phyloP scores from a whole-genome alignment of 2,888 invertebrate genomes.

The Chalcis sispes region DNA sequence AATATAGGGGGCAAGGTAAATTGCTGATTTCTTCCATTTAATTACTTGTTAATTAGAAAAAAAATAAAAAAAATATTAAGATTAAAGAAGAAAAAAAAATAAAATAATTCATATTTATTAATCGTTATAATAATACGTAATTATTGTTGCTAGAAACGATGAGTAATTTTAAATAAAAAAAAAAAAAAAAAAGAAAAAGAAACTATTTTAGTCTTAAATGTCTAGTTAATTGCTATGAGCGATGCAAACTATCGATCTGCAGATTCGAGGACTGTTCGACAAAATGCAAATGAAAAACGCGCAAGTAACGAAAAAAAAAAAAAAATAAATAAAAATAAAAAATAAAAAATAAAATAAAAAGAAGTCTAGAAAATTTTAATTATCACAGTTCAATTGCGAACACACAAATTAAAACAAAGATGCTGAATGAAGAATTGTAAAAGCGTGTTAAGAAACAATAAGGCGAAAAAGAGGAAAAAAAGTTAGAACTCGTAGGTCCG shows the following conservation, averaged over 20 bases:
- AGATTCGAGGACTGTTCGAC: conserved; percentile 57
- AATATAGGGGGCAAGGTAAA: conserved; percentile 17
- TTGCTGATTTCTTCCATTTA: conserved; percentile 51
- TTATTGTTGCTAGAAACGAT: conserved; percentile 50
- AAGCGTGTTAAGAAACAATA: conserved; percentile 3
- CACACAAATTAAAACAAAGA: neutral
- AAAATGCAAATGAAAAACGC: conserved; percentile 18
- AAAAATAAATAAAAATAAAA: conserved; percentile 13
- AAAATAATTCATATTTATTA: conserved; percentile 48
- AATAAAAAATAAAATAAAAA: conserved; percentile 1
- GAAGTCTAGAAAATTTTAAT: no score
- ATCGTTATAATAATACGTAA: conserved; percentile 50
- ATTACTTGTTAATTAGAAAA: conserved; percentile 51
- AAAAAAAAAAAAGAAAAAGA: conserved; percentile 36
- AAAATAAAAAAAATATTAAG: conserved; percentile 7
- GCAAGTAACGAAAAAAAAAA: conserved; percentile 4
- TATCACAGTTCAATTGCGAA: conserved; percentile 7
- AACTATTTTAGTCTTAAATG: conserved; percentile 51
- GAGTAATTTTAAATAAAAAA: conserved; percentile 35
- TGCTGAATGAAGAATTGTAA: neutral
- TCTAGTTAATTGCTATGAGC: conserved; percentile 43
- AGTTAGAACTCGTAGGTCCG: conserved; percentile 32
- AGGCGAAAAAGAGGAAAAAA: neutral
- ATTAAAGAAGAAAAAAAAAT: neutral
- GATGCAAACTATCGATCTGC: conserved; percentile 46